Conservation (phyloP, 2,888 invertebrate genomes). For the Phyllotreta cruciferae region DNA sequence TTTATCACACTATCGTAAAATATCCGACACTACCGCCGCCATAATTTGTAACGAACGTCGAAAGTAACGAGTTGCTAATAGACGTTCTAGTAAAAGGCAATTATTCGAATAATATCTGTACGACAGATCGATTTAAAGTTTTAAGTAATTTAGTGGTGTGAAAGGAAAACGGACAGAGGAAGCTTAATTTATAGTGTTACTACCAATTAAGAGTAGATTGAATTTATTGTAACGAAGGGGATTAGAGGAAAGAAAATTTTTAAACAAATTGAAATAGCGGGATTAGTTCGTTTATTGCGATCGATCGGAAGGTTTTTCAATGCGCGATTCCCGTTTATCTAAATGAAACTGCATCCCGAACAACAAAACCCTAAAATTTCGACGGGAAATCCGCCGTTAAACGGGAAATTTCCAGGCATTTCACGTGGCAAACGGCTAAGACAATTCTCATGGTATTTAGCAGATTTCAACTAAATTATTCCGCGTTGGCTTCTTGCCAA, state of each 20-base stretch:
- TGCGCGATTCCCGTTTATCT: not conserved
- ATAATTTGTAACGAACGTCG: conserved; percentile 43
- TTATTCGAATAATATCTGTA: conserved; percentile 2
- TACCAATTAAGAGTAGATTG: too few relatives aligned
- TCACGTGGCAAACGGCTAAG: conserved; percentile 51
- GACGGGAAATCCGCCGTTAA: conserved; percentile 40
- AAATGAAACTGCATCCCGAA: conserved; percentile 12
- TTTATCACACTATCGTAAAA: conserved; percentile 32
- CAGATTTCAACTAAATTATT: conserved; percentile 56
- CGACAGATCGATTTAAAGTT: not conserved
- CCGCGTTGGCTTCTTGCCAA: conserved; percentile 45
- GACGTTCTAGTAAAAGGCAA: conserved; percentile 37
- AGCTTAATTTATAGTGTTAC: too few relatives aligned
- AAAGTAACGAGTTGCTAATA: conserved; percentile 47
- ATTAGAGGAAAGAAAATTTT: too few relatives aligned
- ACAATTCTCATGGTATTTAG: conserved; percentile 56
- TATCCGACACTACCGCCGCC: conserved; percentile 23
- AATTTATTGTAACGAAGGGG: too few relatives aligned
- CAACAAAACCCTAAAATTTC: conserved; percentile 30
- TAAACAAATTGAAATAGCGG: too few relatives aligned
- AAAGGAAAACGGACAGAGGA: too few relatives aligned
- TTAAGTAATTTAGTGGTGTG: too few relatives aligned
- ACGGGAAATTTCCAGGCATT: conserved; percentile 39
- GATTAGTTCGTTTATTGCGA: too few relatives aligned
- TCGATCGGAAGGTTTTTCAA: too few relatives aligned